These are phyloP conservation scores for Lutraria lutraria DNA, from an alignment of 2,888 invertebrate species.

Conservation along the genomic window DNA sequence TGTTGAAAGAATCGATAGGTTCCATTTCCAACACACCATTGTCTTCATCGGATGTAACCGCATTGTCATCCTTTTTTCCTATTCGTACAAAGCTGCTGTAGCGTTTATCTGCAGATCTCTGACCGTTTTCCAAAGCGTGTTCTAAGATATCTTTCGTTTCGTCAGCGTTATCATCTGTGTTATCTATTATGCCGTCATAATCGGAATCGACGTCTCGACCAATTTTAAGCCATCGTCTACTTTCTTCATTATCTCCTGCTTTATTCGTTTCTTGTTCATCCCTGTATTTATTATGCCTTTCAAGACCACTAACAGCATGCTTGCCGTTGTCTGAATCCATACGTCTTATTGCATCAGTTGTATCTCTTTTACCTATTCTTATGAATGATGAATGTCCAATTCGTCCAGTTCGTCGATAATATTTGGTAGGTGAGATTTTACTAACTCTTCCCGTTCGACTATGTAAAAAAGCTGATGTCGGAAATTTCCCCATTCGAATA, in stretches of 20 bases:
- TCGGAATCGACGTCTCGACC: not conserved
- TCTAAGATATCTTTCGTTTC: not conserved
- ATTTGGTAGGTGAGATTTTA: slow-evolving; percentile 55
- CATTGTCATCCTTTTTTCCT: slow-evolving; percentile 10
- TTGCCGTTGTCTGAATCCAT: slow-evolving; percentile 7
- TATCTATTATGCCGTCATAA: not conserved
- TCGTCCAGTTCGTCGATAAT: slow-evolving; percentile 68
- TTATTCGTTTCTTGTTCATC: not conserved
- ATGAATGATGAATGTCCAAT: slow-evolving; percentile 74
- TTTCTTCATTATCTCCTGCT: not conserved
- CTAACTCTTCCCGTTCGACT: slow-evolving; percentile 62
- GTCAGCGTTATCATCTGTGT: not conserved
- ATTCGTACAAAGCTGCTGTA: slow-evolving; percentile 54
- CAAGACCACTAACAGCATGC: not conserved
- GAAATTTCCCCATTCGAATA: slow-evolving; percentile 74
- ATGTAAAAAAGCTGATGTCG: slow-evolving; percentile 67
- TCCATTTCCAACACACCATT: not conserved
- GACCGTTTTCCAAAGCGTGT: not conserved
- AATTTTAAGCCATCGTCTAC: not conserved
- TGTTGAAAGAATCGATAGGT: not conserved
- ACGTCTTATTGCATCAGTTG: slow-evolving; percentile 55
- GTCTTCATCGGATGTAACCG: not conserved
- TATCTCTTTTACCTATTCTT: slow-evolving; percentile 72
- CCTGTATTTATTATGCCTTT: not conserved
- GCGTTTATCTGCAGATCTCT: slow-evolving; percentile 20